Evolutionary conservation across 2,888 invertebrate genomes (phyloP).

Genomic region (Pocota personata): DNA sequence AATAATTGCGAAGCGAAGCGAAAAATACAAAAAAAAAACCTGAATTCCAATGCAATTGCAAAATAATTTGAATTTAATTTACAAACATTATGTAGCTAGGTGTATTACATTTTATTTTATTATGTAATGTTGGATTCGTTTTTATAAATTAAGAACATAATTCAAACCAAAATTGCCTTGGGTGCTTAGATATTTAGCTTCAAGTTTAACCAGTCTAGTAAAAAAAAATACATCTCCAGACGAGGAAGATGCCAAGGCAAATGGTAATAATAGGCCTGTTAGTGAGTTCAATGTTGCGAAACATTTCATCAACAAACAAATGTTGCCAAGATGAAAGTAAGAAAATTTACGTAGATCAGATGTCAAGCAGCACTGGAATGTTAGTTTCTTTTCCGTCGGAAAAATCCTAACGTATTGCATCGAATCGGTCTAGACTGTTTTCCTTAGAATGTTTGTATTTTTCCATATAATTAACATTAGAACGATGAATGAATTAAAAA

Average conservation of each 20-base stretch:
- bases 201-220: background rate
- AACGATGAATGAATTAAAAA: background rate
- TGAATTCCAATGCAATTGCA: conserved; percentile 33
- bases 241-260: too few relatives aligned
- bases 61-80: conserved; percentile 48
- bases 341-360: background rate
- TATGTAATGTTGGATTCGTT: conserved; percentile 1
- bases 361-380: background rate
- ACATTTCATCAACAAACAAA: background rate
- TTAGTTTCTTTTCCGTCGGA: background rate
- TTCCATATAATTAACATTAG: background rate
- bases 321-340: background rate
- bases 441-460: background rate
- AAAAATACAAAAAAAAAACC: background rate
- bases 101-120: background rate
- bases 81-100: background rate
- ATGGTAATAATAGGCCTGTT: too few relatives aligned
- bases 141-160: background rate
- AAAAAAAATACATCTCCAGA: too few relatives aligned
- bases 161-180: background rate
- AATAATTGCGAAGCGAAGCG: conserved; percentile 22
- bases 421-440: background rate
- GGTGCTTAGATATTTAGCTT: background rate
- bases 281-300: too few relatives aligned
- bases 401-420: background rate